These are phyloP conservation scores for Epinephelus cyanopodus DNA, from an alignment of 2,113 vertebrate species.

Conservation along the genomic window DNA sequence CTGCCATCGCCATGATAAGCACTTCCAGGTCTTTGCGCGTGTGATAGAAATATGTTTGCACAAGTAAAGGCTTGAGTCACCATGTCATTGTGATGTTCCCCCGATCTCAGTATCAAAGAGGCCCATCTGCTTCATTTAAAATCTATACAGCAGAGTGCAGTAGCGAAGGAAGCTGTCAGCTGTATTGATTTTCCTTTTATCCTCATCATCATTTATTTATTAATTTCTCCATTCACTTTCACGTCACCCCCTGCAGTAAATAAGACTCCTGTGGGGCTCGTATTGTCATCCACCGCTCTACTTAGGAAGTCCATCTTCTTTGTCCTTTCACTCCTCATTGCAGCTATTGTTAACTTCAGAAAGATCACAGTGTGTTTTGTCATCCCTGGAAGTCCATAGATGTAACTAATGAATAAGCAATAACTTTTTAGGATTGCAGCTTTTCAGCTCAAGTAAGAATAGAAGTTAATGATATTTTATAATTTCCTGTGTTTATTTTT, in stretches of 20 bases:
- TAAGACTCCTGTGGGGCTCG: constrained; percentile 16
- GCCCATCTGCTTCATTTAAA: constrained; percentile 65
- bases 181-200: constrained; percentile 75
- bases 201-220: constrained; percentile 72
- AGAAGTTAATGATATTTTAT: neutral
- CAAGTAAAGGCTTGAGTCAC: constrained; percentile 32
- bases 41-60: constrained; percentile 52
- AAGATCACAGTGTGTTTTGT: constrained; percentile 4
- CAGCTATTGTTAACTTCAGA: constrained; percentile 17
- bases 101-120: constrained; percentile 41
- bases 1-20: constrained; percentile 46
- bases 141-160: constrained; percentile 55
- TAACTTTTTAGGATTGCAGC: neutral
- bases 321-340: constrained; percentile 24
- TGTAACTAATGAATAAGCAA: constrained; percentile 5
- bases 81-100: constrained; percentile 41
- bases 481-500: neutral
- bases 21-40: constrained; percentile 36
- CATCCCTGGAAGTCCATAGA: neutral
- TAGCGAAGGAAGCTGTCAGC: constrained; percentile 53
- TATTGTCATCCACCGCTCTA: constrained; percentile 13
- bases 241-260: constrained; percentile 31
- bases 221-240: constrained; percentile 62
- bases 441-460: neutral
- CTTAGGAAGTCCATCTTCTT: constrained; percentile 38